Percentiles rank a stretch among this genome's conserved stretches.
These are phyloP conservation scores for Meloe dianella DNA, from an alignment of 2,888 invertebrate genomes.

Conservation along the genomic window DNA sequence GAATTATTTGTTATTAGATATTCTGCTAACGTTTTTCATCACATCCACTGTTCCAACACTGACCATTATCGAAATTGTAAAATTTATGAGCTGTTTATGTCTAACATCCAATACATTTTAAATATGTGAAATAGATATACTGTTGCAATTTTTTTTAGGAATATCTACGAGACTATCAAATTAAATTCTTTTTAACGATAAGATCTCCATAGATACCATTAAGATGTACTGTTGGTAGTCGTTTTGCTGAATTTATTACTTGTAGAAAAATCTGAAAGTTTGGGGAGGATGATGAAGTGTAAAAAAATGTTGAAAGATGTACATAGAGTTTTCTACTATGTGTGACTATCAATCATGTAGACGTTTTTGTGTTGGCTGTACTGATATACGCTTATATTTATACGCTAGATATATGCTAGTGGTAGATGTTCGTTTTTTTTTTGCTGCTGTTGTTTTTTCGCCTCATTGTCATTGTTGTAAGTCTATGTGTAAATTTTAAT, in stretches of 20 bases:
- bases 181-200: neutral
- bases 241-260: conserved; percentile 1
- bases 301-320: conserved; percentile 13
- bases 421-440: neutral
- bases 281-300: conserved; percentile 2
- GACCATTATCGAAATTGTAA: conserved; percentile 27
- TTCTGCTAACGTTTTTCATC: conserved; percentile 24
- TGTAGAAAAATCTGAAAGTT: neutral
- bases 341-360: conserved; percentile 13
- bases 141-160: neutral
- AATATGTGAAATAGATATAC: neutral
- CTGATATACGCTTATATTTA: neutral
- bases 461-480: neutral
- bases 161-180: neutral
- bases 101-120: conserved; percentile 1
- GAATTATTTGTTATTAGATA: conserved; percentile 18
- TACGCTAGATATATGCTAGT: neutral
- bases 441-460: neutral
- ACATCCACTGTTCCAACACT: conserved; percentile 11
- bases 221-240: neutral
- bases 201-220: neutral
- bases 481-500: neutral
- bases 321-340: neutral
- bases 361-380: conserved; percentile 8
- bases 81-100: conserved; percentile 31